Evolutionary conservation across 2,888 invertebrate species (phyloP).

Genomic region (Heliconius hortense): DNA sequence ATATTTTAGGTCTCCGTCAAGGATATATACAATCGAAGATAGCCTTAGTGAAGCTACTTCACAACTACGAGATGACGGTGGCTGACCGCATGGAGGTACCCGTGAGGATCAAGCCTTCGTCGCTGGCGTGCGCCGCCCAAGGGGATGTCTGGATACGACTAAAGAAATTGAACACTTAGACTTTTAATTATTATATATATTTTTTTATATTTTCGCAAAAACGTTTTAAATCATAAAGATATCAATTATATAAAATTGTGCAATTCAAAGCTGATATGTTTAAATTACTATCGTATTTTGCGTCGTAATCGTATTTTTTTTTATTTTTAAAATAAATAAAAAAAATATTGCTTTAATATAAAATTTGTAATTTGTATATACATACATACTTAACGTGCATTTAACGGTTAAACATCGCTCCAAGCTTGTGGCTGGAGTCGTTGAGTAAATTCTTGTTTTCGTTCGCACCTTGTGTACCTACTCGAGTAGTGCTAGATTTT

Average conservation of each 20-base stretch:
- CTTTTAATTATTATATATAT: too few species aligned
- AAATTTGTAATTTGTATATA: neutral
- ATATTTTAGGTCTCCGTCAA: constrained; percentile 66
- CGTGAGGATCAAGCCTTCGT: constrained; percentile 60
- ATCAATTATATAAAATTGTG: neutral
- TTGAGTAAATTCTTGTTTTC: neutral
- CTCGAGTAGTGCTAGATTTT: constrained; percentile 8
- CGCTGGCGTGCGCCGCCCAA: constrained; percentile 64
- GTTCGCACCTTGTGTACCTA: neutral
- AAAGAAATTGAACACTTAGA: constrained; percentile 48
- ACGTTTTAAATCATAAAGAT: neutral
- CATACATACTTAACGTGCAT: neutral
- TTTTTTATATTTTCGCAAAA: too few species aligned
- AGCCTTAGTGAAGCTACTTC: constrained; percentile 67
- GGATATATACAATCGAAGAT: constrained; percentile 76
- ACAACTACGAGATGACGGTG: constrained; percentile 62
- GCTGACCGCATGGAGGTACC: constrained; percentile 66
- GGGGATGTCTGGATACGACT: constrained; percentile 69
- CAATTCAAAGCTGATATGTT: neutral
- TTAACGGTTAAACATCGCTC: neutral
- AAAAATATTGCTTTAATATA: neutral
- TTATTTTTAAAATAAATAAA: neutral
- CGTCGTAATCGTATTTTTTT: too few species aligned
- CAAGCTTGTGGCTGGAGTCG: neutral
- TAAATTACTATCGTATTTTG: too few species aligned